Percentiles rank a stretch among this genome's conserved stretches.
Evolutionary conservation across 2,113 vertebrate genomes (phyloP).

Genomic region (Bostrychus sinensis): DNA sequence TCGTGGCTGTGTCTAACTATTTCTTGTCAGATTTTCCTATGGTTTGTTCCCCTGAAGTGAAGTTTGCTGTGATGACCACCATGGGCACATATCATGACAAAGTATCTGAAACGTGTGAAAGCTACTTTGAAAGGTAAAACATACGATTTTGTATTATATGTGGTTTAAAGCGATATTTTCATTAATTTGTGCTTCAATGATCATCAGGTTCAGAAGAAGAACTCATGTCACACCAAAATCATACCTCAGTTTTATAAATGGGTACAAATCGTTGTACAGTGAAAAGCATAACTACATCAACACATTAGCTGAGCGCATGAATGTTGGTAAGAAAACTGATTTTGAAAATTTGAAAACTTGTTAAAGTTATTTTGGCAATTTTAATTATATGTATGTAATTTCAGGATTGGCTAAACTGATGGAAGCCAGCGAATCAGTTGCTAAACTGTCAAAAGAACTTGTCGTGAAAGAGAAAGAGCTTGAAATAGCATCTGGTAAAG

Average conservation of each 20-base stretch:
- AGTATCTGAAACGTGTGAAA: slow-evolving; percentile 92
- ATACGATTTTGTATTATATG: not conserved
- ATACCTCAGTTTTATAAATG: slow-evolving; percentile 94
- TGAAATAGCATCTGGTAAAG: slow-evolving; percentile 90
- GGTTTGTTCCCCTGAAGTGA: slow-evolving; percentile 85
- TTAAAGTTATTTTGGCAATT: too few relatives aligned
- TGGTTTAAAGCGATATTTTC: not conserved
- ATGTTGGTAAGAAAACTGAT: slow-evolving; percentile 81
- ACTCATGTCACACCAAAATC: slow-evolving; percentile 95
- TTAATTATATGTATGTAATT: slow-evolving; percentile 5
- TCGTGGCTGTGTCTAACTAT: slow-evolving; percentile 92
- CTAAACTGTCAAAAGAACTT: slow-evolving; percentile 88
- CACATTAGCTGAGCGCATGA: slow-evolving; percentile 79
- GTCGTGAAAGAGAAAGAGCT: slow-evolving; percentile 93
- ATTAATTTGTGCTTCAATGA: not conserved
- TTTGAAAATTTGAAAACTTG: too few relatives aligned
- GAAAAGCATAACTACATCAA: slow-evolving; percentile 88
- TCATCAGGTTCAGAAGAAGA: slow-evolving; percentile 81
- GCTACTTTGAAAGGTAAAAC: slow-evolving; percentile 90
- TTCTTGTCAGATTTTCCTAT: slow-evolving; percentile 90
- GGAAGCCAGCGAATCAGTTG: slow-evolving; percentile 93
- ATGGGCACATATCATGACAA: slow-evolving; percentile 97
- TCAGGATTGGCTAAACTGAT: slow-evolving; percentile 90
- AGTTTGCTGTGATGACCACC: slow-evolving; percentile 88
- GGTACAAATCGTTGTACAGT: slow-evolving; percentile 89